Conservation (phyloP, 2,888 invertebrate genomes). For the Caenorhabditis panamensis region DNA sequence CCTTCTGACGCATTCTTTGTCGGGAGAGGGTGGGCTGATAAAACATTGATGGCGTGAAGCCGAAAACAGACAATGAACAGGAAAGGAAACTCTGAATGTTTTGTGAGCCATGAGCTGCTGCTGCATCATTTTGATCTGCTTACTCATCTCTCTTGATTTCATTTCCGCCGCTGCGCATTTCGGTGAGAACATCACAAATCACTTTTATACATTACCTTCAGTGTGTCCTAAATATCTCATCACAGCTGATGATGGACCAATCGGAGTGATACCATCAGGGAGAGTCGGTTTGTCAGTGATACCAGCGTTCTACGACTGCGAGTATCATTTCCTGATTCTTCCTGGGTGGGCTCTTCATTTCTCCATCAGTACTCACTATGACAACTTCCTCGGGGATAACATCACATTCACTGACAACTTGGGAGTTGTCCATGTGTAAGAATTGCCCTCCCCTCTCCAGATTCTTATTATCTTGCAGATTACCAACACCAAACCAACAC, state of each 20-base stretch:
- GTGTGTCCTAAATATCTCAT: constrained; percentile 36
- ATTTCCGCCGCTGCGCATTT: not conserved
- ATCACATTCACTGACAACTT: constrained; percentile 43
- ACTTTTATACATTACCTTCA: not conserved
- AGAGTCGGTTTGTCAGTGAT: constrained; percentile 51
- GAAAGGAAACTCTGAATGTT: constrained; percentile 8
- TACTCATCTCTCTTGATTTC: not conserved
- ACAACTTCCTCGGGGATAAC: constrained; percentile 35
- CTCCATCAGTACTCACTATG: constrained; percentile 52
- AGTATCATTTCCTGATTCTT: constrained; percentile 37
- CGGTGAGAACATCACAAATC: constrained; percentile 1
- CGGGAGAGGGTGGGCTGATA: constrained; percentile 41
- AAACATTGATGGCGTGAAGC: constrained; percentile 35
- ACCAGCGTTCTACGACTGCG: constrained; percentile 36
- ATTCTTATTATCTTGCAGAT: not conserved
- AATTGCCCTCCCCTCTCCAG: not conserved
- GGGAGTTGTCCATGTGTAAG: constrained; percentile 35
- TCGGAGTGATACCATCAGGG: constrained; percentile 47
- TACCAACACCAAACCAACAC: constrained; percentile 48
- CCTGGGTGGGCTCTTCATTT: constrained; percentile 54
- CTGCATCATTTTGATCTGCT: constrained; percentile 6
- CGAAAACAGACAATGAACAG: constrained; percentile 1
- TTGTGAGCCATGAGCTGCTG: constrained; percentile 10
- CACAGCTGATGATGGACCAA: constrained; percentile 39
- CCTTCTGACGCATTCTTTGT: constrained; percentile 2